These are phyloP conservation scores for Mormyrus iriodes DNA, from an alignment of 2,113 vertebrate genomes.

Conservation along the genomic window DNA sequence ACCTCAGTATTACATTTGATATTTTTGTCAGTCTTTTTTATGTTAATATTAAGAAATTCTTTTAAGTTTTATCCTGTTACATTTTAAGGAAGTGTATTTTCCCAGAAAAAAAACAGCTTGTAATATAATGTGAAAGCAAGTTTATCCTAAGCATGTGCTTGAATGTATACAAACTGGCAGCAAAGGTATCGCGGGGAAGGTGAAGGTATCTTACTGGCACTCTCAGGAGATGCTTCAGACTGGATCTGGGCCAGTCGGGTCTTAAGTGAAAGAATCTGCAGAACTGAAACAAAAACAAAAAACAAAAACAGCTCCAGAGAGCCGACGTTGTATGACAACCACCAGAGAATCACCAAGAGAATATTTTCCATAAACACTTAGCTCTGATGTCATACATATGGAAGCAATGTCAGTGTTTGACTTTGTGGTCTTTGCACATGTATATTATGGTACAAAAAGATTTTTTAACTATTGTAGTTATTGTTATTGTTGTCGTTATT, in stretches of 20 bases:
- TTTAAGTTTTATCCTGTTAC: background rate
- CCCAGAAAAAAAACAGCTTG: background rate
- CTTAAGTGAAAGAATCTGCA: conserved; percentile 7
- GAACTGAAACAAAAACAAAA: conserved; percentile 13
- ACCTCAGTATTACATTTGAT: background rate
- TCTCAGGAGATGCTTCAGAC: background rate
- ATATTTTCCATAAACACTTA: background rate
- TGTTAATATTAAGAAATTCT: background rate
- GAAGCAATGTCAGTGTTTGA: background rate
- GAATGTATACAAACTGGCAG: background rate
- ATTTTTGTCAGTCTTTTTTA: background rate
- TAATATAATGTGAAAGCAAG: background rate
- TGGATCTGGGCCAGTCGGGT: background rate
- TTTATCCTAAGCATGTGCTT: background rate
- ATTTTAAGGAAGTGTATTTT: background rate
- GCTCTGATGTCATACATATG: background rate
- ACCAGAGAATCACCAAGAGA: background rate
- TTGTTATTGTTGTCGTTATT: background rate
- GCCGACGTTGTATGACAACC: background rate
- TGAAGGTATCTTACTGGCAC: background rate
- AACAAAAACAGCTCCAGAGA: background rate
- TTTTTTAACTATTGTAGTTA: background rate
- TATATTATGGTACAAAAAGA: background rate
- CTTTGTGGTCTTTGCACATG: background rate
- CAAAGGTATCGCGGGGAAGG: background rate